Evolutionary conservation across 2,888 invertebrate genomes (phyloP).

Genomic region (Chironomus riparius): DNA sequence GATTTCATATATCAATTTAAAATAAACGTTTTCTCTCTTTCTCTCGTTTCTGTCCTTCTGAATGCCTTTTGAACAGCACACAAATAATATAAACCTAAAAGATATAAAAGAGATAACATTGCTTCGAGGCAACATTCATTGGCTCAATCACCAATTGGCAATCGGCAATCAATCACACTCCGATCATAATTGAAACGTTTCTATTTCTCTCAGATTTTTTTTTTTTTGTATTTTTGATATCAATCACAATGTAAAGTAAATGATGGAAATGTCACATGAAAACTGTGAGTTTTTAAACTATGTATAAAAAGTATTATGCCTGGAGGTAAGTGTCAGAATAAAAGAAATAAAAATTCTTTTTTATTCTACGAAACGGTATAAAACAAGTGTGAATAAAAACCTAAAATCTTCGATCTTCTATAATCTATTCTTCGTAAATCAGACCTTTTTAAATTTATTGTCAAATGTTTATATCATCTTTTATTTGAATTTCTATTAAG

Average conservation of each 20-base stretch:
- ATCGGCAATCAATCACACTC: slow-evolving; percentile 5
- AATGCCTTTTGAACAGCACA: neutral
- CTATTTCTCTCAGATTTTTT: too few species aligned
- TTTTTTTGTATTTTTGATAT: neutral
- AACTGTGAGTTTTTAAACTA: neutral
- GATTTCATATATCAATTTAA: slow-evolving; percentile 4
- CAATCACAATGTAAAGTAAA: neutral
- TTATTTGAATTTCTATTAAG: too few species aligned
- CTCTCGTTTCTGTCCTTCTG: neutral
- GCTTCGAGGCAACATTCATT: neutral
- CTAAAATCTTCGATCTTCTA: too few species aligned
- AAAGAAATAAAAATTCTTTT: too few species aligned
- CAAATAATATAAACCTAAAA: neutral
- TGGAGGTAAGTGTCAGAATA: too few species aligned
- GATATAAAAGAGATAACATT: neutral
- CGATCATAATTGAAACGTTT: slow-evolving; percentile 5
- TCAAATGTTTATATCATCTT: too few species aligned
- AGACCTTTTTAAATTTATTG: too few species aligned
- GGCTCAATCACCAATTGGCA: neutral
- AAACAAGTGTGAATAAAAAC: too few species aligned
- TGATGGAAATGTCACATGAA: neutral
- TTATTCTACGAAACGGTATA: too few species aligned
- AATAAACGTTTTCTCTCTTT: neutral
- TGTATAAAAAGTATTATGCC: too few species aligned
- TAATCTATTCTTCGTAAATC: too few species aligned